Evolutionary conservation across 2,888 invertebrate species (phyloP).

Genomic region (Acrobasis consociella): DNA sequence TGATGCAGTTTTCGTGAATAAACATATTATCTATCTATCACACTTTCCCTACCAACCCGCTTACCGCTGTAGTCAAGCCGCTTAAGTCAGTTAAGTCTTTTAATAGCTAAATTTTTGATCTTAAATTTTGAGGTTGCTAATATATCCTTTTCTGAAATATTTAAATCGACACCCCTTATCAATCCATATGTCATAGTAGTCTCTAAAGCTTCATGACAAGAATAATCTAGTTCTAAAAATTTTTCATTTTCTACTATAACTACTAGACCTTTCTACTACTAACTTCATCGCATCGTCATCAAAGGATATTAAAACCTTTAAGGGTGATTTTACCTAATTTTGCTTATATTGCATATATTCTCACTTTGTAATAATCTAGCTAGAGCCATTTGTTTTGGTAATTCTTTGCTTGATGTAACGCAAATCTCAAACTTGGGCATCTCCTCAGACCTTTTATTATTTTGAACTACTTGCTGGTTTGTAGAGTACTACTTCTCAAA

Average conservation of each 20-base stretch:
- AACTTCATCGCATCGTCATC: constrained; percentile 6
- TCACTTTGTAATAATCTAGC: no score
- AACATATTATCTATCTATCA: no score
- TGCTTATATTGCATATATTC: no score
- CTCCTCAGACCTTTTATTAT: no score
- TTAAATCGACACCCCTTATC: constrained; percentile 11
- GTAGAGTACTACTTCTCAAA: no score
- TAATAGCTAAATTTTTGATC: constrained; percentile 24
- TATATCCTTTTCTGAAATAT: constrained; percentile 12
- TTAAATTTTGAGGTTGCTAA: not conserved
- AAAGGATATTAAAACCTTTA: constrained; percentile 3
- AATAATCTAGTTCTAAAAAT: constrained; percentile 6
- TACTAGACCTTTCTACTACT: not conserved
- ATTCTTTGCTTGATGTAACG: no score
- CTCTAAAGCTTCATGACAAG: constrained; percentile 11
- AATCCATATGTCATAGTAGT: constrained; percentile 6
- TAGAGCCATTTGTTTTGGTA: no score
- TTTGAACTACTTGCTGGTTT: no score
- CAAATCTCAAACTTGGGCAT: no score
- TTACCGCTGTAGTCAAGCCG: constrained; percentile 21
- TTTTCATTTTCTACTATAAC: constrained; percentile 3
- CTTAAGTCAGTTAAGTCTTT: constrained; percentile 28
- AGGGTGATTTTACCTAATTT: constrained; percentile 16
- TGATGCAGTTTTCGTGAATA: no score
- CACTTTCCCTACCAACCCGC: constrained; percentile 29